Conservation (phyloP, 2,888 invertebrate genomes). For the Xanthia togata region DNA sequence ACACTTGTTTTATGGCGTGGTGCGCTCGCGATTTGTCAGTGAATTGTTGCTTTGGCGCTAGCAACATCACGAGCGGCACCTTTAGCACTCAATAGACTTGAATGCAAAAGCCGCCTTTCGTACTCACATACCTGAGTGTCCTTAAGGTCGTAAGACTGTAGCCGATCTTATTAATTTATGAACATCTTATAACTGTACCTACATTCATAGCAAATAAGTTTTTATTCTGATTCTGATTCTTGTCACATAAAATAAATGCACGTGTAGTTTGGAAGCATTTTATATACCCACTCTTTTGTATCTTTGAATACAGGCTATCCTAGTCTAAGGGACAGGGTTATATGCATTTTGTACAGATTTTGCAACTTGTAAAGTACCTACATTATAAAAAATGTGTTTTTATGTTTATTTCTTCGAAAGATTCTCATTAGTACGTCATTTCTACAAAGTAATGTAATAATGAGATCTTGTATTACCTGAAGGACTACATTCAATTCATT, state of each 20-base stretch:
- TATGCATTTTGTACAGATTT: too few species aligned
- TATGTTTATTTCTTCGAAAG: too few species aligned
- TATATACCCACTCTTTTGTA: background rate
- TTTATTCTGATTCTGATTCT: too few species aligned
- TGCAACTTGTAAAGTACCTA: too few species aligned
- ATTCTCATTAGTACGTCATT: background rate
- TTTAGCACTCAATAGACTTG: conserved; percentile 1
- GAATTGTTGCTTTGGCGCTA: background rate
- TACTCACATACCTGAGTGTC: background rate
- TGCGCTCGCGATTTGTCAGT: background rate
- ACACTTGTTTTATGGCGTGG: background rate
- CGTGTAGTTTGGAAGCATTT: background rate
- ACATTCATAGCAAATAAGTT: too few species aligned
- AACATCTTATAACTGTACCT: too few species aligned
- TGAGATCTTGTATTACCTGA: background rate
- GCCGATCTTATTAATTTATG: too few species aligned
- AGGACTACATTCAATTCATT: conserved; percentile 1
- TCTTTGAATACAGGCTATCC: too few species aligned
- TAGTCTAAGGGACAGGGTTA: too few species aligned
- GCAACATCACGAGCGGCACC: background rate
- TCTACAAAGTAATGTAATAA: conserved; percentile 1
- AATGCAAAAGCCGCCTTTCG: background rate
- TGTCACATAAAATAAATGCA: background rate
- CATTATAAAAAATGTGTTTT: too few species aligned
- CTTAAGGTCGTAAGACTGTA: too few species aligned